These are phyloP conservation scores for Myanophis thanlyinensis DNA, from an alignment of 2,113 vertebrate genomes.

Conservation along the genomic window DNA sequence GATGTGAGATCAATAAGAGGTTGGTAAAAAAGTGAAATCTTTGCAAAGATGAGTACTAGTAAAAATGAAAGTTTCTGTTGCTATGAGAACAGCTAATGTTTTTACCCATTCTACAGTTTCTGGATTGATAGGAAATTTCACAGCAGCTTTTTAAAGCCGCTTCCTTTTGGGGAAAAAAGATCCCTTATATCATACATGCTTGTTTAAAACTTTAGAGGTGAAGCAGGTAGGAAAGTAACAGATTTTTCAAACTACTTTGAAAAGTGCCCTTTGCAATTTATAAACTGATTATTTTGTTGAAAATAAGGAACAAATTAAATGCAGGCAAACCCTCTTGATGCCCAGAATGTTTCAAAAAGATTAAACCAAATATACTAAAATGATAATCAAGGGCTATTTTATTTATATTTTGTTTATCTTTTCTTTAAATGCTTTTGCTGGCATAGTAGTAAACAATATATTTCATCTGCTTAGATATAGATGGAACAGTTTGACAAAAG, in stretches of 20 bases:
- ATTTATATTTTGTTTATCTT: not conserved
- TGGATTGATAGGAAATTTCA: not conserved
- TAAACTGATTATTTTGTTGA: not conserved
- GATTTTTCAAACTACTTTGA: not conserved
- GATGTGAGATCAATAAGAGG: not conserved
- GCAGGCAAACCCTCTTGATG: not conserved
- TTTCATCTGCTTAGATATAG: not conserved
- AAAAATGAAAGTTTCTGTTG: not conserved
- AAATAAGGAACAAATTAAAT: not conserved
- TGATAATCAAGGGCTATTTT: not conserved
- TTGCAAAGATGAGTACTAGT: not conserved
- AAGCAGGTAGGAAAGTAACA: not conserved
- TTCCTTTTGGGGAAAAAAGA: not conserved
- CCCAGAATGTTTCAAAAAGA: not conserved
- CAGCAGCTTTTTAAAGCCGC: not conserved
- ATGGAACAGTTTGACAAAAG: not conserved
- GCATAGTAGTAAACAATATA: not conserved
- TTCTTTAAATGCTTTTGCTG: not conserved
- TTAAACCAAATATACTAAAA: not conserved
- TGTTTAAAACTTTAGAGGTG: not conserved
- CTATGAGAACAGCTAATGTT: not conserved
- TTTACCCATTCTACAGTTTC: not conserved
- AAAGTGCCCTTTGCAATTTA: not conserved
- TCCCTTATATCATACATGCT: not conserved
- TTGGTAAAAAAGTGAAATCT: not conserved